These are phyloP conservation scores for Periplaneta americana DNA, from an alignment of 1,140 invertebrate genomes.

Conservation along the genomic window DNA sequence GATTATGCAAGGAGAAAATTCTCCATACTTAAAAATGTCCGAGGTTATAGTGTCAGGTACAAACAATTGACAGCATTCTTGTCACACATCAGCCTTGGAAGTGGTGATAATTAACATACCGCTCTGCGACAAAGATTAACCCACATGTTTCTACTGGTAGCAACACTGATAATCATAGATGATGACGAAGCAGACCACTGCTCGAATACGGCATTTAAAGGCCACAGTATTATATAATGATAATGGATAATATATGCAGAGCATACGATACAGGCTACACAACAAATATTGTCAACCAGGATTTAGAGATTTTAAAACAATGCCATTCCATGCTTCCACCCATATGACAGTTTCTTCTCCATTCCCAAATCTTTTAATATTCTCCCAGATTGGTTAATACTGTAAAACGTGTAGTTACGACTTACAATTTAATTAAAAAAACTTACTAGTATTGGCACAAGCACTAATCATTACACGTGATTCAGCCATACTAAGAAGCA, in stretches of 20 bases:
- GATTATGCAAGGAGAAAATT: too few relatives aligned
- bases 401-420: not conserved
- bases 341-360: not conserved
- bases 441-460: conserved; percentile 12
- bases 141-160: not conserved
- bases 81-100: not conserved
- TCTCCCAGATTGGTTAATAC: not conserved
- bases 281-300: conserved; percentile 14
- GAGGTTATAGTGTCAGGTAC: too few relatives aligned
- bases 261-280: conserved; percentile 1
- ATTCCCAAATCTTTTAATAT: not conserved
- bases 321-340: not conserved
- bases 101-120: not conserved
- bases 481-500: not conserved
- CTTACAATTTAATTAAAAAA: conserved; percentile 3
- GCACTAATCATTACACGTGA: not conserved
- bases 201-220: not conserved
- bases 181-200: not conserved
- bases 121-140: not conserved
- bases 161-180: not conserved
- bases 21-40: too few relatives aligned
- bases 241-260: not conserved
- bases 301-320: not conserved
- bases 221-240: conserved; percentile 8
- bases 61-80: not conserved